Evolutionary conservation across 2,888 invertebrate genomes (phyloP).

Genomic region (Apotomis turbidana): DNA sequence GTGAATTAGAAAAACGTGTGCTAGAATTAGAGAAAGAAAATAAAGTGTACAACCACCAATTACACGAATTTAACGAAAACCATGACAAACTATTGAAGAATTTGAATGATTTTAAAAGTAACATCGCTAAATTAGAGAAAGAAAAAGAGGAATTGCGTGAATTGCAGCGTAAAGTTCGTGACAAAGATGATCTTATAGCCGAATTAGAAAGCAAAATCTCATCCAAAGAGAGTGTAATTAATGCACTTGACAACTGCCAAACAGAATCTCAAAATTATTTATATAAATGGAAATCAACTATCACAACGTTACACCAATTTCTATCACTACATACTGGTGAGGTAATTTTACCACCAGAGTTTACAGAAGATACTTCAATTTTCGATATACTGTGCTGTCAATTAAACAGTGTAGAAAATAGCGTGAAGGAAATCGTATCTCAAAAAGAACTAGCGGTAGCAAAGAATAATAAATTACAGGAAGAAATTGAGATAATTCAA

Average conservation of each 20-base stretch:
- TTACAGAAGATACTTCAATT: constrained; percentile 55
- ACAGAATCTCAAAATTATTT: constrained; percentile 53
- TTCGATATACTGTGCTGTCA: constrained; percentile 54
- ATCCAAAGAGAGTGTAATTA: constrained; percentile 46
- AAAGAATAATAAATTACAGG: constrained; percentile 47
- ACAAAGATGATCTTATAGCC: constrained; percentile 26
- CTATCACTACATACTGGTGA: constrained; percentile 56
- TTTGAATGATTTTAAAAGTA: constrained; percentile 44
- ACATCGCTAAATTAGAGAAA: constrained; percentile 14
- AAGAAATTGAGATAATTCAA: constrained; percentile 44
- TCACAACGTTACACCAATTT: constrained; percentile 55
- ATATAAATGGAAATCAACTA: constrained; percentile 52
- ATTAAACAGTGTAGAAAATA: constrained; percentile 56
- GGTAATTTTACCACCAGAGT: constrained; percentile 54
- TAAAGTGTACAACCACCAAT: constrained; percentile 45
- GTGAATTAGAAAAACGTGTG: constrained; percentile 49
- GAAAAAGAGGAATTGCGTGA: constrained; percentile 43
- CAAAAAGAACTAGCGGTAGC: constrained; percentile 52
- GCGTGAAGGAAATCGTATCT: constrained; percentile 50
- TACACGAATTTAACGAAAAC: constrained; percentile 52
- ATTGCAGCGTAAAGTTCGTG: not conserved
- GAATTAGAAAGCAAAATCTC: constrained; percentile 20
- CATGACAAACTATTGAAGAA: constrained; percentile 48
- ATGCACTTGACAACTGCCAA: constrained; percentile 50
- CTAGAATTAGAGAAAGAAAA: constrained; percentile 39